These are phyloP conservation scores for Phylloscopus collybita DNA, from an alignment of 2,797 vertebrate species.

Conservation along the genomic window DNA sequence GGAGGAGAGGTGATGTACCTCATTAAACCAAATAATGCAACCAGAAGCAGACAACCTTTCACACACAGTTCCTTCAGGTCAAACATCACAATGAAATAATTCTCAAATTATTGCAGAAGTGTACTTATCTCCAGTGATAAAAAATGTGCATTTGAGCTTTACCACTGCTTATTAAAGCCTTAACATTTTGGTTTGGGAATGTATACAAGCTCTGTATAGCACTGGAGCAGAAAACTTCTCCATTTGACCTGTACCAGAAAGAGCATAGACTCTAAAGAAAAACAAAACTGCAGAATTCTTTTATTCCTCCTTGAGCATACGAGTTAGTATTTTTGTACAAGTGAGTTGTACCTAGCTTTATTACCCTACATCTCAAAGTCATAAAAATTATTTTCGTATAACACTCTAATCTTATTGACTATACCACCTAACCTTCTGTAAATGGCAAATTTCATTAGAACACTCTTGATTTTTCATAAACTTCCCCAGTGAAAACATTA, in stretches of 20 bases:
- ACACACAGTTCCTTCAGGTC: conserved; percentile 10
- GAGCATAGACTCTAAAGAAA: background rate
- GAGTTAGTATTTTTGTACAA: background rate
- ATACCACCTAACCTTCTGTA: background rate
- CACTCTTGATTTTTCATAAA: background rate
- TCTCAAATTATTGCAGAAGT: background rate
- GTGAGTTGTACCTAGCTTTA: background rate
- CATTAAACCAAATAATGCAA: conserved; percentile 36
- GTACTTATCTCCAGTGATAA: background rate
- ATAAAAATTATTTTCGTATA: background rate
- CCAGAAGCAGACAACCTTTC: conserved; percentile 12
- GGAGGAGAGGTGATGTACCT: background rate
- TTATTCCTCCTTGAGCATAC: background rate
- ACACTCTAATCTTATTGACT: background rate
- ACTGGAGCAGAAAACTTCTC: background rate
- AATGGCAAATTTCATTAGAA: conserved; percentile 5
- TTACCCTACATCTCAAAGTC: background rate
- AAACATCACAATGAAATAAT: conserved; percentile 7
- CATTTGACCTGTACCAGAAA: background rate
- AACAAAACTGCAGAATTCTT: background rate
- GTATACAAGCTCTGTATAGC: background rate
- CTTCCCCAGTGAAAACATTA: background rate
- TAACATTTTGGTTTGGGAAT: background rate
- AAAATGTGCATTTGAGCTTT: background rate
- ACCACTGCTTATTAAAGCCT: background rate